Evolutionary conservation across 2,797 vertebrate species (phyloP).

Genomic region (Lagodon rhomboides): DNA sequence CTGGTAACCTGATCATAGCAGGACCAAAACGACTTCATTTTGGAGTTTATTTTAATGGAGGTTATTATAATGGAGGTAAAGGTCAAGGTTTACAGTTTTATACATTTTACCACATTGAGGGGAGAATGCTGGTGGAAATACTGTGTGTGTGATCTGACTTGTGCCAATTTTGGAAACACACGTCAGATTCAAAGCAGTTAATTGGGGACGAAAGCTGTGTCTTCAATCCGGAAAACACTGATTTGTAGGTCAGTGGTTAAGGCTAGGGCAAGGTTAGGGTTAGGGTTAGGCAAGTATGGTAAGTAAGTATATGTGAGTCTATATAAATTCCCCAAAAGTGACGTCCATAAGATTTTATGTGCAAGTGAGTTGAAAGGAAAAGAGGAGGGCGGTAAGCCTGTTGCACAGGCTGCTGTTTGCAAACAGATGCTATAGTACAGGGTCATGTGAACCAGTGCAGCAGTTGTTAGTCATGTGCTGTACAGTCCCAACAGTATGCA

Average conservation of each 20-base stretch:
- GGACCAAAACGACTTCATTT: background rate
- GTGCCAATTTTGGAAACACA: no score
- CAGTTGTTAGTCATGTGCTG: constrained; percentile 30
- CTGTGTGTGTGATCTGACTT: background rate
- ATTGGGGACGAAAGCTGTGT: no score
- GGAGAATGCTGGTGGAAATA: background rate
- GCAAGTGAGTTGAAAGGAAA: background rate
- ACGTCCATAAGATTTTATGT: no score
- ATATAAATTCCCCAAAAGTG: no score
- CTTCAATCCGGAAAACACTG: no score
- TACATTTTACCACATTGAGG: background rate
- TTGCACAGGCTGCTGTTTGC: constrained; percentile 35
- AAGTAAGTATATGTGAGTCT: no score
- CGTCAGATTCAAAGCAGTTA: no score
- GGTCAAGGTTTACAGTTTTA: background rate
- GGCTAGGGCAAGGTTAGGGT: no score
- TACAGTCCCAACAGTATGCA: background rate
- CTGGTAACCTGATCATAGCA: background rate
- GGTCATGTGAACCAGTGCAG: constrained; percentile 40
- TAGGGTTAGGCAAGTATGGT: no score
- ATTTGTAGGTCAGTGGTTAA: no score
- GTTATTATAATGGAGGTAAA: background rate
- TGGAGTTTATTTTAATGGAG: background rate
- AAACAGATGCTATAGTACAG: constrained; percentile 25
- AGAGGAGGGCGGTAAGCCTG: background rate